Evolutionary conservation across 2,888 invertebrate genomes (phyloP).

Genomic region (Taphrorychus bicolor): DNA sequence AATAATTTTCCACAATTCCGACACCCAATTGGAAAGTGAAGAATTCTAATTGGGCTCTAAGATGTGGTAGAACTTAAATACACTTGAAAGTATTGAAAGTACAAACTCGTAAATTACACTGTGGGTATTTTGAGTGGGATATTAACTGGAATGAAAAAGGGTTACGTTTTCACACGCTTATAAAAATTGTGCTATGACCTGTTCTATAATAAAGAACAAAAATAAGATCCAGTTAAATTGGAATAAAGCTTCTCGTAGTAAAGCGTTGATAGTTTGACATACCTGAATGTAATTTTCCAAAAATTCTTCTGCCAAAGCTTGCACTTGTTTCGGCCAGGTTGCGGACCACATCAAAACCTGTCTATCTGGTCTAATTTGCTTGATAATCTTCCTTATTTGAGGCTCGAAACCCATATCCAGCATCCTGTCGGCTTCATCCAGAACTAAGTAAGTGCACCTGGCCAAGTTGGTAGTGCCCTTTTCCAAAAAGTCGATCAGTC

Average conservation of each 20-base stretch:
- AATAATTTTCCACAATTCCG: neutral
- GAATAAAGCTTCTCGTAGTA: too few species aligned
- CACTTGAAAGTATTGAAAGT: too few species aligned
- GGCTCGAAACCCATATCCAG: conserved; percentile 98
- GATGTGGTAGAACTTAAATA: too few species aligned
- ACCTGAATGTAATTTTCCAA: conserved; percentile 93
- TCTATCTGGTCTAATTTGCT: conserved; percentile 89
- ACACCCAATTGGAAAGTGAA: neutral
- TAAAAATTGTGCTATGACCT: too few species aligned
- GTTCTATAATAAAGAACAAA: too few species aligned
- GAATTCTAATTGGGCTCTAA: conserved; percentile 2
- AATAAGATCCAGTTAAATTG: too few species aligned
- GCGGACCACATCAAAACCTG: conserved; percentile 99
- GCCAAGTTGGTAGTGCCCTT: conserved; percentile 68
- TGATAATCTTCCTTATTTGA: conserved; percentile 93
- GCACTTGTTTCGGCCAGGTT: conserved; percentile 99
- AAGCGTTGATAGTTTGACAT: neutral
- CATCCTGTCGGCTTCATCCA: conserved; percentile 97
- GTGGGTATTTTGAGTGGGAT: too few species aligned
- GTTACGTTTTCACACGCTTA: too few species aligned
- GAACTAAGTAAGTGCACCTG: conserved; percentile 89
- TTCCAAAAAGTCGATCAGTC: conserved; percentile 92
- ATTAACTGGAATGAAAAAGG: too few species aligned
- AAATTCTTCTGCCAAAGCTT: conserved; percentile 94
- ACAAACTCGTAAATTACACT: too few species aligned